These are phyloP conservation scores for Xylocampa areola DNA, from an alignment of 2,888 invertebrate species.

Conservation along the genomic window DNA sequence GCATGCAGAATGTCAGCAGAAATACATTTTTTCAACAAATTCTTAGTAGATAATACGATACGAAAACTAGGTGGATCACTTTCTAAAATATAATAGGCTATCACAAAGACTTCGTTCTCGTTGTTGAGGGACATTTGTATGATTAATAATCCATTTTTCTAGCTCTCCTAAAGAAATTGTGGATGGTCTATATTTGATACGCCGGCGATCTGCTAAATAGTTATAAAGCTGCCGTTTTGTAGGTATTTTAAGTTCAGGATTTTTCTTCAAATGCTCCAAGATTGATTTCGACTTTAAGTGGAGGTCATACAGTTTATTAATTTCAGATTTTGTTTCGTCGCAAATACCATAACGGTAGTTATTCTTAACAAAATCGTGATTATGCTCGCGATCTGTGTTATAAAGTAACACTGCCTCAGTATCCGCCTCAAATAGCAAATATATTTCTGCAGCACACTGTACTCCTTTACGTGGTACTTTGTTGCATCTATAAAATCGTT, in stretches of 20 bases:
- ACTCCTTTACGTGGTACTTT: constrained; percentile 10
- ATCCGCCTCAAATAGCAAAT: constrained; percentile 11
- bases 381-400: constrained; percentile 15
- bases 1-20: constrained; percentile 14
- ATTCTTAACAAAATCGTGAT: constrained; percentile 18
- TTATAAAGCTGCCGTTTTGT: constrained; percentile 24
- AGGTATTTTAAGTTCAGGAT: constrained; percentile 22
- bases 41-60: constrained; percentile 18
- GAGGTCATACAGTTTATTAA: constrained; percentile 26
- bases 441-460: neutral
- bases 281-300: constrained; percentile 27
- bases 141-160: constrained; percentile 29
- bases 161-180: constrained; percentile 27
- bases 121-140: constrained; percentile 21
- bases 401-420: constrained; percentile 19
- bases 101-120: constrained; percentile 26
- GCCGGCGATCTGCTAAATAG: constrained; percentile 25
- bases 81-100: constrained; percentile 21
- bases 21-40: constrained; percentile 16
- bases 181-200: constrained; percentile 27
- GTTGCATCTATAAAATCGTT: constrained; percentile 12
- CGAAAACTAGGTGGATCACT: constrained; percentile 22
- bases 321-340: constrained; percentile 29
- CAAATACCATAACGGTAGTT: constrained; percentile 25
- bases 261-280: constrained; percentile 19